Percentiles rank a stretch among this genome's conserved stretches.
Evolutionary conservation across 2,113 vertebrate species (phyloP).

Genomic region (Diglossa brunneiventris): DNA sequence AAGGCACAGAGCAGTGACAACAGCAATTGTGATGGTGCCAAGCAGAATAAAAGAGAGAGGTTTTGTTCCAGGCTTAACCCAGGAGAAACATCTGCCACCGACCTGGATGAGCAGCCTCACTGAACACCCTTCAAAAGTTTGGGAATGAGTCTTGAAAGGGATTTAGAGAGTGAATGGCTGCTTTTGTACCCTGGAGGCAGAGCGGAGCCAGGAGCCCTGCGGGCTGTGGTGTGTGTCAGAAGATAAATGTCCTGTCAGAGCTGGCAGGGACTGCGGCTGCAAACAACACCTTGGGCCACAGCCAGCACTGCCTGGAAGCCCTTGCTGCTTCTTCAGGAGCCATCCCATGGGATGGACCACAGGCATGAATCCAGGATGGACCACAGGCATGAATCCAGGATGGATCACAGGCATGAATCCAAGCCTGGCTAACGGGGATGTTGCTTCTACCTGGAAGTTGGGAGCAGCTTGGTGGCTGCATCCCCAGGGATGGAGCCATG

Average conservation of each 20-base stretch:
- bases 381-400: neutral
- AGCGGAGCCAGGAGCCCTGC: neutral
- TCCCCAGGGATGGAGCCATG: neutral
- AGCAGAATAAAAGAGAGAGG: neutral
- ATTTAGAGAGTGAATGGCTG: neutral
- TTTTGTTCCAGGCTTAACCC: neutral
- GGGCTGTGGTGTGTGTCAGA: neutral
- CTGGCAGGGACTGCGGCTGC: neutral
- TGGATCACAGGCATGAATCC: too few species aligned
- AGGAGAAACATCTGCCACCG: fast-evolving
- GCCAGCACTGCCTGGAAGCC: neutral
- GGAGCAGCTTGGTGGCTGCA: neutral
- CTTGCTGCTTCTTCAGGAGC: neutral
- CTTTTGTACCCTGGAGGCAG: neutral
- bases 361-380: neutral
- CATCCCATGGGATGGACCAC: neutral
- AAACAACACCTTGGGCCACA: neutral
- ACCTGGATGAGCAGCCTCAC: neutral
- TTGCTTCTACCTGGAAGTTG: neutral
- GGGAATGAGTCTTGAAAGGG: neutral
- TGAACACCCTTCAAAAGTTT: neutral
- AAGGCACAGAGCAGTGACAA: neutral
- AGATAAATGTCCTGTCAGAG: neutral
- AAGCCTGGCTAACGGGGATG: fast-evolving
- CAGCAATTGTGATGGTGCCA: neutral